A percentile compares a stretch with the other conserved stretches of the same genome.
phyloP scores from a whole-genome alignment of 2,888 invertebrate genomes.

The Choreutis nemorana region DNA sequence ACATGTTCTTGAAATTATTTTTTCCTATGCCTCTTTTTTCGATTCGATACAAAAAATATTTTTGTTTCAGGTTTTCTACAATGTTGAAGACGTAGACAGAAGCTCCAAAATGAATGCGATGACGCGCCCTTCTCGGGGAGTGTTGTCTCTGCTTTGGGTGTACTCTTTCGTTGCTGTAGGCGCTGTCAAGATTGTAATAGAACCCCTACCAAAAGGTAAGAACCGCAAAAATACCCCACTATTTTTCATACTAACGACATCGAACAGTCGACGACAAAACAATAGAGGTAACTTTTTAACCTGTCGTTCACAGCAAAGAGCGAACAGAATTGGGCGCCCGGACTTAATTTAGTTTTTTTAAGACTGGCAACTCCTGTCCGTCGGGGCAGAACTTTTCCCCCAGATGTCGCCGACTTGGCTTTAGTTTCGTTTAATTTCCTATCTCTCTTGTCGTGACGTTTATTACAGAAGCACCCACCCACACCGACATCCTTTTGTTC shows the following conservation, averaged over 20 bases:
- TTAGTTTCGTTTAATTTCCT: constrained; percentile 63
- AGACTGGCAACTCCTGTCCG: constrained; percentile 23
- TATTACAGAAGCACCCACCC: constrained; percentile 41
- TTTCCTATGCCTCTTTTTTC: no score
- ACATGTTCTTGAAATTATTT: no score
- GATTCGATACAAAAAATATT: background rate
- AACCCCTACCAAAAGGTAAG: constrained; percentile 62
- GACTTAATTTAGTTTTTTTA: constrained; percentile 50
- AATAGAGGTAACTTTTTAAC: constrained; percentile 33
- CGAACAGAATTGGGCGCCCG: constrained; percentile 44
- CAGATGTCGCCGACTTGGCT: constrained; percentile 47
- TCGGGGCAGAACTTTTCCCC: constrained; percentile 33
- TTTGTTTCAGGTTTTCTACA: constrained; percentile 15
- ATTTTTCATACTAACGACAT: constrained; percentile 1
- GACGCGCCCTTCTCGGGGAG: constrained; percentile 21
- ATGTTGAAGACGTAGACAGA: constrained; percentile 27
- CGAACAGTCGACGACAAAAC: constrained; percentile 11
- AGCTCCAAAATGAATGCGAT: constrained; percentile 31
- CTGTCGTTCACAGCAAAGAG: constrained; percentile 43
- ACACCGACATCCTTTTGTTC: constrained; percentile 42
- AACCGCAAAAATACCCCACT: no score
- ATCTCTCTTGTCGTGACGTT: constrained; percentile 56
- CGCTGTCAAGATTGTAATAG: constrained; percentile 57
- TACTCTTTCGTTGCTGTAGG: constrained; percentile 34
- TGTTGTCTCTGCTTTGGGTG: constrained; percentile 42